Conservation (phyloP, 2,797 vertebrate genomes). For the Clamator glandarius region DNA sequence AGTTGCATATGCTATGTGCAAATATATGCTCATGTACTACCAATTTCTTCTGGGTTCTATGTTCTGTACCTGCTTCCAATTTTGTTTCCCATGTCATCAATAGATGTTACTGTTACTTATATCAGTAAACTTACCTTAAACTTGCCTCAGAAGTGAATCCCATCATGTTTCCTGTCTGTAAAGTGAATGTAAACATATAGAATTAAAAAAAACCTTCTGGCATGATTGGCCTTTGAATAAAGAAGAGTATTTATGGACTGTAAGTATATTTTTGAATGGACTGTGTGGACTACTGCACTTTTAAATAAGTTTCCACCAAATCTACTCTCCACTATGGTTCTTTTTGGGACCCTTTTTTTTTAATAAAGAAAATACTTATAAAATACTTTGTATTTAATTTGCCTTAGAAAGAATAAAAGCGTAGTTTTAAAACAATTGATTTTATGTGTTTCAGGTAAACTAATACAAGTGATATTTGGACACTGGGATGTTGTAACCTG, state of each 20-base stretch:
- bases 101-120: background rate
- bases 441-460: constrained; percentile 85
- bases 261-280: background rate
- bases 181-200: background rate
- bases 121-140: background rate
- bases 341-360: background rate
- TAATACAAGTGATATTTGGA: constrained; percentile 96
- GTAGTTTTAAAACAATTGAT: background rate
- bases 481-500: constrained; percentile 97
- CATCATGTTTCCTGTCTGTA: background rate
- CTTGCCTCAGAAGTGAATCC: background rate
- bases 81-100: background rate
- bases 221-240: background rate
- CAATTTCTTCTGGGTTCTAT: background rate
- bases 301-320: background rate
- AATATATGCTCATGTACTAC: background rate
- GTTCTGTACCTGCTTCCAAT: background rate
- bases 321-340: background rate
- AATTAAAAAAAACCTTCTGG: background rate
- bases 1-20: background rate
- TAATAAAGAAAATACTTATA: background rate
- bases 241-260: background rate
- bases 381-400: background rate
- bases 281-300: background rate
- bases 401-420: background rate